These are phyloP conservation scores for Drosophila formosana DNA, from an alignment of 2,888 invertebrate species.

Conservation along the genomic window DNA sequence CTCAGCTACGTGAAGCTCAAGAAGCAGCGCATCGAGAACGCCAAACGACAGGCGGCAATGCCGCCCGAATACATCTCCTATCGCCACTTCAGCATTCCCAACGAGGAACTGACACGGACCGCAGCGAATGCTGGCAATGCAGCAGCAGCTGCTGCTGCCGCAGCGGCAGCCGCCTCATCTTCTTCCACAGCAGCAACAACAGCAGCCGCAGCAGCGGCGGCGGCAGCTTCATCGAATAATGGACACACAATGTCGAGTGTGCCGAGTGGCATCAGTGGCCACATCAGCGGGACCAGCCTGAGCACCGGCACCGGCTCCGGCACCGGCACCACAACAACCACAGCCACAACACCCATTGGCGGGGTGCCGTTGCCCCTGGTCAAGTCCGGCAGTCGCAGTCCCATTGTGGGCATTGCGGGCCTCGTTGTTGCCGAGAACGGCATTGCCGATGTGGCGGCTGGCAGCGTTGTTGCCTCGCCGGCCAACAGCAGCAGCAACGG, in stretches of 20 bases:
- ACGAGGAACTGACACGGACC: conserved; percentile 86
- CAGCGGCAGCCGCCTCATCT: conserved; percentile 22
- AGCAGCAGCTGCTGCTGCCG: conserved; percentile 41
- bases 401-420: conserved; percentile 57
- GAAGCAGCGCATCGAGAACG: conserved; percentile 90
- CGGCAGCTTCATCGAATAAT: conserved; percentile 8
- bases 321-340: conserved; percentile 77
- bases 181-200: neutral
- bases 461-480: conserved; percentile 40
- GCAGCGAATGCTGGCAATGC: conserved; percentile 51
- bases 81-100: conserved; percentile 90
- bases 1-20: conserved; percentile 94
- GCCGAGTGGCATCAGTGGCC: conserved; percentile 84
- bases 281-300: conserved; percentile 84
- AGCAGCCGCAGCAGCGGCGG: conserved; percentile 3
- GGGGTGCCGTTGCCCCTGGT: conserved; percentile 57
- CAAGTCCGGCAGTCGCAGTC: conserved; percentile 65
- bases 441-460: conserved; percentile 10
- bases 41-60: conserved; percentile 89
- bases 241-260: conserved; percentile 68
- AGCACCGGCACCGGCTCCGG: conserved; percentile 82
- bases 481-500: conserved; percentile 28
- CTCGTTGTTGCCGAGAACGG: conserved; percentile 56
- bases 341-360: conserved; percentile 77
- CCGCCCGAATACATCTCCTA: conserved; percentile 94